Percentiles rank a stretch among this genome's conserved stretches.
phyloP scores from a whole-genome alignment of 2,113 vertebrate species.

The Clarias macrocephalus region DNA sequence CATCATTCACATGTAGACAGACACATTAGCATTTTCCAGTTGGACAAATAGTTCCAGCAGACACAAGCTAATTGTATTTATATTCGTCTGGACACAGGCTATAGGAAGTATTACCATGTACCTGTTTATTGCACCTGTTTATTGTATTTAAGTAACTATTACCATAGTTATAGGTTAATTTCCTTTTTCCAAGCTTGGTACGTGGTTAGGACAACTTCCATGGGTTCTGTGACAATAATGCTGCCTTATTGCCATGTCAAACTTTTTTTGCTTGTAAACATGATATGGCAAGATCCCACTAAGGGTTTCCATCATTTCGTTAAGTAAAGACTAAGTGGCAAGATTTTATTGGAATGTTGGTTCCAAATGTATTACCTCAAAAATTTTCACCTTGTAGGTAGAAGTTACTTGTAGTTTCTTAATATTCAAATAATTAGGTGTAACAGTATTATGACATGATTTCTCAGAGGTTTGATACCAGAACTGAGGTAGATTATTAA shows the following conservation, averaged over 20 bases:
- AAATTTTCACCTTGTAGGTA: not conserved
- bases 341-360: not conserved
- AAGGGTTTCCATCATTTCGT: not conserved
- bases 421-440: not conserved
- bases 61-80: no score
- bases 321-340: not conserved
- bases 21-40: no score
- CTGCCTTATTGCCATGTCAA: not conserved
- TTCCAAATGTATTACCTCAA: not conserved
- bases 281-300: not conserved
- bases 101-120: no score
- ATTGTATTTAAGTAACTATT: no score
- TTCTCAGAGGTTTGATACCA: not conserved
- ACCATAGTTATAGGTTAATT: not conserved
- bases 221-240: not conserved
- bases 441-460: not conserved
- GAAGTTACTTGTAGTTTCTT: not conserved
- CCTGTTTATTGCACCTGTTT: no score
- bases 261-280: not conserved
- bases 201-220: not conserved
- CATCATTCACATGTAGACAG: no score
- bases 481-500: not conserved
- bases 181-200: not conserved
- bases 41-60: no score
- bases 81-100: no score